These are phyloP conservation scores for Pterostichus niger DNA, from an alignment of 2,888 invertebrate species.

Conservation along the genomic window DNA sequence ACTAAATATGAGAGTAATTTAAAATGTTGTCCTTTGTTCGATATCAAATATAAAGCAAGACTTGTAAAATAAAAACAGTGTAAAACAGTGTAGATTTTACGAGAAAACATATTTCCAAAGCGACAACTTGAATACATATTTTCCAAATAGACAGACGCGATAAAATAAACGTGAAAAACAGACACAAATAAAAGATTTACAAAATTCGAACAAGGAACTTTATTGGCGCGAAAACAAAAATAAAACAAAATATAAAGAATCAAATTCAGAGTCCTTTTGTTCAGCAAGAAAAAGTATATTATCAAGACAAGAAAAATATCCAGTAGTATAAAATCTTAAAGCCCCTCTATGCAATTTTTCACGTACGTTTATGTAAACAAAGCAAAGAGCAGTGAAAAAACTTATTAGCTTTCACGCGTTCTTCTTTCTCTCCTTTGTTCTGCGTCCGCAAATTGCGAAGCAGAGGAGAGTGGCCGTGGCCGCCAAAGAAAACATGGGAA, in stretches of 20 bases:
- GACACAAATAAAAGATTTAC: constrained; percentile 50
- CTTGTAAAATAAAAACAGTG: constrained; percentile 33
- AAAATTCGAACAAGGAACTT: constrained; percentile 46
- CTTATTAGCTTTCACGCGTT: constrained; percentile 59
- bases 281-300: constrained; percentile 35
- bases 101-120: constrained; percentile 31
- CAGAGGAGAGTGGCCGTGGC: neutral
- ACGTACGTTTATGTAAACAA: constrained; percentile 56
- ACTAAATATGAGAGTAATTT: constrained; percentile 22
- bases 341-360: constrained; percentile 44
- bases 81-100: constrained; percentile 43
- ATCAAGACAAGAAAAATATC: constrained; percentile 45
- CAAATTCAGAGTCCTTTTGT: constrained; percentile 42
- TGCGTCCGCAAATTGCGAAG: constrained; percentile 44
- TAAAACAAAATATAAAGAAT: constrained; percentile 47
- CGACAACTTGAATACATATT: constrained; percentile 53
- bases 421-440: constrained; percentile 41
- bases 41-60: constrained; percentile 8
- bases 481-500: constrained; percentile 28
- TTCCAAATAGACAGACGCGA: constrained; percentile 49
- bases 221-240: constrained; percentile 50
- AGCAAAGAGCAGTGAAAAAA: constrained; percentile 54
- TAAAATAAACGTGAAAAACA: constrained; percentile 45
- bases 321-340: constrained; percentile 42
- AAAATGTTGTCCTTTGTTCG: constrained; percentile 20